phyloP scores from a whole-genome alignment of 2,797 vertebrate genomes.

The Podarcis siculus region DNA sequence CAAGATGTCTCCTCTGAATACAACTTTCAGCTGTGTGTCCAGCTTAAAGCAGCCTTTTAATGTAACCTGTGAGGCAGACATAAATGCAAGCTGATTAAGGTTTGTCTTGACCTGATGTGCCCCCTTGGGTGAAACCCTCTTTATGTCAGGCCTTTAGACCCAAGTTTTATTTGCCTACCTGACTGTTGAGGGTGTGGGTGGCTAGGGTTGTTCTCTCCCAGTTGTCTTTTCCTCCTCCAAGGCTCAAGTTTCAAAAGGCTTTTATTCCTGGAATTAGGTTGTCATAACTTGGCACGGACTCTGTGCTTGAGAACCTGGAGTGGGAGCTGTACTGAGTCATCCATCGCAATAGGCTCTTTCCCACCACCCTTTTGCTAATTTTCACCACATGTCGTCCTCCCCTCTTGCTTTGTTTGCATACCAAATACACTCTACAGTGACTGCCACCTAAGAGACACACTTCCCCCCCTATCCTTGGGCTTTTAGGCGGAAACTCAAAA shows the following conservation, averaged over 20 bases:
- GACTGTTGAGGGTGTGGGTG: not conserved
- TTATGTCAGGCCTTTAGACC: not conserved
- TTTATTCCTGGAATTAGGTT: not conserved
- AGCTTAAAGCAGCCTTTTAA: not conserved
- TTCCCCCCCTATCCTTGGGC: not conserved
- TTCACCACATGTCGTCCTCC: not conserved
- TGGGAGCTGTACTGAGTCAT: not conserved
- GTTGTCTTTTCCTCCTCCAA: not conserved
- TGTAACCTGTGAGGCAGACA: not conserved
- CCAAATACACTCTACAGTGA: not conserved
- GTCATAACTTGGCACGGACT: not conserved
- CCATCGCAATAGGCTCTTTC: not conserved
- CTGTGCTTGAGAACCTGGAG: not conserved
- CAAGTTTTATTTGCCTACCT: not conserved
- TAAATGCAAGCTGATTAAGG: not conserved
- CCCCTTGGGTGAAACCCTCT: not conserved
- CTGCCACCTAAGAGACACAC: not conserved
- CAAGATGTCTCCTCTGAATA: no score
- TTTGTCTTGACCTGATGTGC: not conserved
- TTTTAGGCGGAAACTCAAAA: not conserved
- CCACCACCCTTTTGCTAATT: not conserved
- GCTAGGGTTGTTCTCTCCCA: not conserved
- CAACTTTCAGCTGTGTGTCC: not conserved
- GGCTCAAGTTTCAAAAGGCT: not conserved
- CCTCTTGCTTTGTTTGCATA: not conserved